phyloP scores from a whole-genome alignment of 92 coral and sea anemone species.

The Parazoanthus darwini region DNA sequence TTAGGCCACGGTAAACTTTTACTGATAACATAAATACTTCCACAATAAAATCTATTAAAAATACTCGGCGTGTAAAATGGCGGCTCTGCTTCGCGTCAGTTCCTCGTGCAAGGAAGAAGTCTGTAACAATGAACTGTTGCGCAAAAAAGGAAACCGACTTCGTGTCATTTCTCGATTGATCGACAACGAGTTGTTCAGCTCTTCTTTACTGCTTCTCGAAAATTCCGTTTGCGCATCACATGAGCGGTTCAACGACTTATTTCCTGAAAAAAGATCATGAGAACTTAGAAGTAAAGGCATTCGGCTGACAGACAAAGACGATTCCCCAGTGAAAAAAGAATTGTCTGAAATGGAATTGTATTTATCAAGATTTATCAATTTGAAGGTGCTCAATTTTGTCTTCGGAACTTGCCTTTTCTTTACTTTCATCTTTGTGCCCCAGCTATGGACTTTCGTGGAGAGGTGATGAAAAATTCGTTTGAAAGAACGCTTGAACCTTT shows the following conservation, averaged over 20 bases:
- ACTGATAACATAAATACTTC: background rate
- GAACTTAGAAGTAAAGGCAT: conserved; percentile 4
- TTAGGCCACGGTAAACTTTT: background rate
- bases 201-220: background rate
- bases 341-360: conserved; percentile 16
- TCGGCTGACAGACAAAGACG: conserved; percentile 19
- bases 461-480: conserved; percentile 56
- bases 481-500: conserved; percentile 60
- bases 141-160: background rate
- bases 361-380: conserved; percentile 7
- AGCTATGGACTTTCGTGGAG: conserved; percentile 30
- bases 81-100: conserved; percentile 16
- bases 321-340: conserved; percentile 14
- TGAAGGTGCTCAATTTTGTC: conserved; percentile 26
- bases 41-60: background rate
- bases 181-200: background rate
- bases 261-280: background rate
- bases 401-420: conserved; percentile 22
- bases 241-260: conserved; percentile 7
- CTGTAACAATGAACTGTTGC: background rate
- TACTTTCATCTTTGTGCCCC: conserved; percentile 29
- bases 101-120: conserved; percentile 32
- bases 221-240: background rate
- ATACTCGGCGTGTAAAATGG: background rate
- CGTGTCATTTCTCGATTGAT: background rate